Conservation (phyloP, 2,797 vertebrate species). For the Enteromius anoplus region DNA sequence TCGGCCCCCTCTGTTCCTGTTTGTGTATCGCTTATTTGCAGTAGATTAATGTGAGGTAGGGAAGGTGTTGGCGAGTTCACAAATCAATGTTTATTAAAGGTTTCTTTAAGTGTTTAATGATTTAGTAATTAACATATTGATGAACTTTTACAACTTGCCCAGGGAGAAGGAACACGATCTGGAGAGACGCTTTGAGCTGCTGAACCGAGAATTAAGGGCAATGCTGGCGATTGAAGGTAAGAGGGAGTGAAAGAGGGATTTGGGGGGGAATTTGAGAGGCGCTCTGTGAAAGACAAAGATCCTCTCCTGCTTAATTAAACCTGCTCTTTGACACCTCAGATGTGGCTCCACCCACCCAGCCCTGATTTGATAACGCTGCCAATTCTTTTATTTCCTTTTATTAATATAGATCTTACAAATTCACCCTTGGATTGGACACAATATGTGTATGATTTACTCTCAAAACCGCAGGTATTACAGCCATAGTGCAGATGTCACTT, state of each 20-base stretch:
- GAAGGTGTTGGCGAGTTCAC: constrained; percentile 85
- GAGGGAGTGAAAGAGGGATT: constrained; percentile 60
- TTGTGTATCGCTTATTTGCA: constrained; percentile 93
- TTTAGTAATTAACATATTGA: constrained; percentile 99
- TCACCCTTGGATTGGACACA: background rate
- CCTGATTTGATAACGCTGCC: constrained; percentile 3
- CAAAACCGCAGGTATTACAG: constrained; percentile 22
- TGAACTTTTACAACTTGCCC: constrained; percentile 94
- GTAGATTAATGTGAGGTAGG: constrained; percentile 94
- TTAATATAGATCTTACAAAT: background rate
- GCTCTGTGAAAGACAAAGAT: constrained; percentile 42
- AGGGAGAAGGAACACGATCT: constrained; percentile 99
- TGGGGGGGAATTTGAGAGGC: constrained; percentile 32
- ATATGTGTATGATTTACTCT: constrained; percentile 5
- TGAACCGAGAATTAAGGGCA: constrained; percentile 95
- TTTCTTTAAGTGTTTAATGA: constrained; percentile 99
- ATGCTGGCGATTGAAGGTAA: constrained; percentile 99
- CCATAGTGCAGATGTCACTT: constrained; percentile 44
- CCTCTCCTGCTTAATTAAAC: constrained; percentile 45
- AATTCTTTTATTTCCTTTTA: constrained; percentile 5
- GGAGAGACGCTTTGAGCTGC: constrained; percentile 96
- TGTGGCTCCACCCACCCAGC: background rate
- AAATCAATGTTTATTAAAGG: constrained; percentile 97
- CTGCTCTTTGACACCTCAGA: constrained; percentile 37
- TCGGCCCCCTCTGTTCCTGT: constrained; percentile 52